phyloP scores from a whole-genome alignment of 2,797 vertebrate genomes.

The Euphonia xanthogaster region DNA sequence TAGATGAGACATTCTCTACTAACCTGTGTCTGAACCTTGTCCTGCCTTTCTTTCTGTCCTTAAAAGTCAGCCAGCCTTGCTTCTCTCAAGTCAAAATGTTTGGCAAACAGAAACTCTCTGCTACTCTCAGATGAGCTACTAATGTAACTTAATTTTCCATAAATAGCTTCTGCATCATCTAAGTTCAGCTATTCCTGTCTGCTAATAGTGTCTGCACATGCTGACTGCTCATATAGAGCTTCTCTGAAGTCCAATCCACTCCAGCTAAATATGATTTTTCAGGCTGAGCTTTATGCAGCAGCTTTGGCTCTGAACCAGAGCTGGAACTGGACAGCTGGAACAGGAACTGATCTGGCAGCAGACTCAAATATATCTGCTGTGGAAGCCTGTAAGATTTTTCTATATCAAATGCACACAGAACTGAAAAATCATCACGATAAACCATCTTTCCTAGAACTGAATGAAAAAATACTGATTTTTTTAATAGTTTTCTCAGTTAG shows the following conservation, averaged over 20 bases:
- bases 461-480: background rate
- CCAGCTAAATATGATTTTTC: constrained; percentile 33
- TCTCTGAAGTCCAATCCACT: constrained; percentile 16
- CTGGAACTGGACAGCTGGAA: background rate
- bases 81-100: background rate
- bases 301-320: constrained; percentile 11
- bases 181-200: constrained; percentile 50
- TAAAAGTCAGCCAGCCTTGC: background rate
- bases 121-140: background rate
- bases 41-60: background rate
- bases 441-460: background rate
- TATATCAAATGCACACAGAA: background rate
- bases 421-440: background rate
- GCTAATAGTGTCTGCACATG: background rate
- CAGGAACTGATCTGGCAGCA: background rate
- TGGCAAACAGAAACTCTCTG: background rate
- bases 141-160: constrained; percentile 61
- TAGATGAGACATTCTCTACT: background rate
- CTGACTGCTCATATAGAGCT: background rate
- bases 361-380: background rate
- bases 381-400: background rate
- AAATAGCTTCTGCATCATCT: constrained; percentile 49
- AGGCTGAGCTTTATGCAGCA: background rate
- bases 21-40: background rate
- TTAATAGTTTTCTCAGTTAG: background rate